Evolutionary conservation across 1,140 invertebrate species (phyloP).

Genomic region (Holotrichia oblita): DNA sequence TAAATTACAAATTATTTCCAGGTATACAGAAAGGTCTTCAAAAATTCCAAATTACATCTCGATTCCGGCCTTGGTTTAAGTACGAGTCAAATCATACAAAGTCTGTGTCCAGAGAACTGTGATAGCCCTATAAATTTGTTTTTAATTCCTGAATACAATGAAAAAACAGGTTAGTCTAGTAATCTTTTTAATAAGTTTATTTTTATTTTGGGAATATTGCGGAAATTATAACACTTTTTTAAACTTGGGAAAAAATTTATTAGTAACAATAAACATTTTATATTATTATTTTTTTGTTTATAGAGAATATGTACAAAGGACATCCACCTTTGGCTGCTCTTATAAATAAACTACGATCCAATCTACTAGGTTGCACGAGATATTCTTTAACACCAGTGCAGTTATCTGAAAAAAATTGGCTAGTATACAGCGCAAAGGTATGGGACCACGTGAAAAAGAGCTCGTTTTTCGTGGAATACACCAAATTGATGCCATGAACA

Average conservation of each 20-base stretch:
- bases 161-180: slow-evolving; percentile 64
- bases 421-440: slow-evolving; percentile 81
- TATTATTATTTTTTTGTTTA: slow-evolving; percentile 48
- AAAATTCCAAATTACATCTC: slow-evolving; percentile 74
- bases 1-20: slow-evolving; percentile 56
- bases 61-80: slow-evolving; percentile 74
- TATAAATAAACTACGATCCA: slow-evolving; percentile 71
- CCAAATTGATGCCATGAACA: slow-evolving; percentile 71
- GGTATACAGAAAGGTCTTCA: slow-evolving; percentile 72
- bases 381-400: slow-evolving; percentile 72
- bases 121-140: slow-evolving; percentile 76
- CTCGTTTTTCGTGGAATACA: slow-evolving; percentile 83
- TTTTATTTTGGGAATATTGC: too few relatives aligned
- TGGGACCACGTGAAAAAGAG: slow-evolving; percentile 87
- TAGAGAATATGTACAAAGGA: slow-evolving; percentile 66
- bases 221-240: neutral
- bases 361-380: slow-evolving; percentile 74
- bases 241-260: slow-evolving; percentile 35
- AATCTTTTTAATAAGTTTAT: too few relatives aligned
- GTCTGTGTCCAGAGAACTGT: slow-evolving; percentile 64
- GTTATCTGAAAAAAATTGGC: slow-evolving; percentile 78
- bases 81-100: slow-evolving; percentile 66
- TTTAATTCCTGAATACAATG: slow-evolving; percentile 71
- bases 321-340: slow-evolving; percentile 74
- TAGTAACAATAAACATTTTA: neutral